Percentiles rank a stretch among this genome's conserved stretches.
Conservation (phyloP, 92 coral and sea anemone species). For the Pocillopora meandrina region DNA sequence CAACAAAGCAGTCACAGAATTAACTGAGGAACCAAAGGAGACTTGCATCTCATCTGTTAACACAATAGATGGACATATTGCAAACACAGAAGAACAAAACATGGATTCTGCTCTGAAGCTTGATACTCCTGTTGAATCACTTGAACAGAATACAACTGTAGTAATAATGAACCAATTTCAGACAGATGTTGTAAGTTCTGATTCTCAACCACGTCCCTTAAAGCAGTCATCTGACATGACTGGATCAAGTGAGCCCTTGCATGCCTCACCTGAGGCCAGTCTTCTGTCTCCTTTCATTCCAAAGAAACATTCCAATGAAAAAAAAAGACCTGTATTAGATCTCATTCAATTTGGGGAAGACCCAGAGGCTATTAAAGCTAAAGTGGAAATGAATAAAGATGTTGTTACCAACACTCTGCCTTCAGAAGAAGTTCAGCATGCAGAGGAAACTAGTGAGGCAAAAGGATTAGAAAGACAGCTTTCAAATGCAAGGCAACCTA, state of each 20-base stretch:
- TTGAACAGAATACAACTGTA: neutral
- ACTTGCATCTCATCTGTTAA: neutral
- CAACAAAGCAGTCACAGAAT: neutral
- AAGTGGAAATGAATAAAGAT: neutral
- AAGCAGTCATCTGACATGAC: neutral
- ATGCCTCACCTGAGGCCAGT: constrained; percentile 2
- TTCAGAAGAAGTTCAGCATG: neutral
- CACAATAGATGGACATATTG: neutral
- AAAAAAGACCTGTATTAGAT: constrained; percentile 9
- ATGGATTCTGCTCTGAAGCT: neutral
- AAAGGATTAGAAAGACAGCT: constrained; percentile 18
- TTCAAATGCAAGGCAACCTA: constrained; percentile 57
- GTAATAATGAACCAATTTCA: neutral
- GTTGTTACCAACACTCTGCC: neutral
- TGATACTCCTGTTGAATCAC: neutral
- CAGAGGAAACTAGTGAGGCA: neutral
- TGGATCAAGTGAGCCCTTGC: neutral
- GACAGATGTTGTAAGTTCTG: neutral
- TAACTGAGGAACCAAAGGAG: constrained; percentile 4
- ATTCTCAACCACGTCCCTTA: neutral
- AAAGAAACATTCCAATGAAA: constrained; percentile 1
- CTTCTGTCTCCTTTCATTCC: constrained; percentile 29
- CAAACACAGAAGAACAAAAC: neutral
- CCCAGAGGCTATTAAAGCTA: neutral
- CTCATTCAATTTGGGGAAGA: constrained; percentile 45